Conservation (phyloP, 2,797 vertebrate species). For the Macrochelys suwanniensis region DNA sequence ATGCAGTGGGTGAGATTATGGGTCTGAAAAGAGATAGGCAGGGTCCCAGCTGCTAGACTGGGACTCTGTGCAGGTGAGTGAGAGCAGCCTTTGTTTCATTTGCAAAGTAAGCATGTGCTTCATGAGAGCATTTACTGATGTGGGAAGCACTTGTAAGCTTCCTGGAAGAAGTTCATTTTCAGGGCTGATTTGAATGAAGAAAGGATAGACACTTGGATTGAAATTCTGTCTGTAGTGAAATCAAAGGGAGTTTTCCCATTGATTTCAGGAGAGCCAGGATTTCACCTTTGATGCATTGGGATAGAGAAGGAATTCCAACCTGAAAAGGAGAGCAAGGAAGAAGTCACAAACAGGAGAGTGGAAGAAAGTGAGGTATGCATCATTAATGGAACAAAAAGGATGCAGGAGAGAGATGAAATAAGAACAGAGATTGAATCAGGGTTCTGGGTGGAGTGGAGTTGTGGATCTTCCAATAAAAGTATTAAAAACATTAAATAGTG, state of each 20-base stretch:
- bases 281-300: neutral
- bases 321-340: neutral
- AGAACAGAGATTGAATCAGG: neutral
- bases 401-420: neutral
- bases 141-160: neutral
- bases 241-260: neutral
- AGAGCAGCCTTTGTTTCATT: neutral
- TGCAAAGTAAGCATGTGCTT: neutral
- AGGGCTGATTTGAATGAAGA: neutral
- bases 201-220: neutral
- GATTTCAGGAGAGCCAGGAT: neutral
- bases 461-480: neutral
- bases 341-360: neutral
- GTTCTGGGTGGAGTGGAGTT: rapidly evolving
- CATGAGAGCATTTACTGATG: neutral
- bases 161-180: neutral
- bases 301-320: neutral
- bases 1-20: neutral
- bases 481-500: neutral
- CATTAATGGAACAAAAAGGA: neutral
- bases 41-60: neutral
- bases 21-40: neutral
- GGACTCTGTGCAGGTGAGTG: neutral
- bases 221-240: neutral
- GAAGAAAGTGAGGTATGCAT: neutral